Evolutionary conservation across 1,140 invertebrate species (phyloP), one percentile per base, ranked within the genome.

Genomic region (Agrilus planipennis): DNA sequence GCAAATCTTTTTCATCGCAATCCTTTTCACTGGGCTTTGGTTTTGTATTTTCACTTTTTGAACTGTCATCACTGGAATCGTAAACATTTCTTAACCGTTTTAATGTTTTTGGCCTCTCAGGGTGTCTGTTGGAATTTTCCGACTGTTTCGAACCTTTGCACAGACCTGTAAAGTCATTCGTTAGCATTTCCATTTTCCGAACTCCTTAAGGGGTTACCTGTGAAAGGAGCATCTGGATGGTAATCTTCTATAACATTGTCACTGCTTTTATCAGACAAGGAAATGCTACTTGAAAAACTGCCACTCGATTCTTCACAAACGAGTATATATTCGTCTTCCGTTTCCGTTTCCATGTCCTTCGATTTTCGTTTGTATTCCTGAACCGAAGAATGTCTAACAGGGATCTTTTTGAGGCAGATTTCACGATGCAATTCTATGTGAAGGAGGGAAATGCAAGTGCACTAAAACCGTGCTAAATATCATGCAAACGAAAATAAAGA

Each of bases 191-290:
- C 6, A n/a, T n/a, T n/a, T n/a, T n/a, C n/a, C n/a, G n/a, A n/a
- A n/a, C n/a, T n/a, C n/a, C n/a, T n/a, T n/a, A n/a, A n/a, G 4
- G 3, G 6, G 11, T 78, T 69, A 87, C 84, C 86, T 63, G 85
- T 84, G 68, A 88, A 91, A 38, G 86, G 85, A 39, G 80, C 76
- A 58, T 89, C 85, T 39, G 81, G 79, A 39, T 85, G 73, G 58
- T 80, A 87, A 64, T 89, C 85, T 64, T 89, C 85, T 31, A 89
- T 81, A 55, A 75, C 77, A 61, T 86, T 83, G 54, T 84, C 81
- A 34, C 81, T 75, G 58, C 83, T 86, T 58, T 84, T 77, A 58
- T 82, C 79, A 9, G 77, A 80, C 14, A 77, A 65, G 2, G 77
- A 81, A 37, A 79, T 71, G 57, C 75, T 79, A 42, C 65, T 65